Conservation (phyloP, 2,888 invertebrate species). For the Mimas tiliae region DNA sequence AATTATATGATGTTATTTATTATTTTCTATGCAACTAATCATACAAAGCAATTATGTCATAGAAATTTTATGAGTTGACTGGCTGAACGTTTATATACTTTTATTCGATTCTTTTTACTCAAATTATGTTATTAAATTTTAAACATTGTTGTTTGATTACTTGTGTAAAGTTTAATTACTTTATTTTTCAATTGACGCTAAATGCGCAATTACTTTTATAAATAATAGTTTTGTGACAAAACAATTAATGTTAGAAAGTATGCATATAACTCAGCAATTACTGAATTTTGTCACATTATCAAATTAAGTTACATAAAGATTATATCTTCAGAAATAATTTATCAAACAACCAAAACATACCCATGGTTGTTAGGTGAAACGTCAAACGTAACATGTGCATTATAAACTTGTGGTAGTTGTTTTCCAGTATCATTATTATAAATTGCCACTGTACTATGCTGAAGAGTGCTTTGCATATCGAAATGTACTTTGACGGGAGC, state of each 20-base stretch:
- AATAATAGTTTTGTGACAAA: background rate
- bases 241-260: background rate
- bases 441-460: conserved; percentile 56
- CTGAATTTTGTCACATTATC: background rate
- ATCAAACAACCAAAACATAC: conserved; percentile 44
- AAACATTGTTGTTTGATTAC: background rate
- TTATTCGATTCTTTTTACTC: background rate
- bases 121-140: background rate
- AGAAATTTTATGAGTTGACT: too few relatives aligned
- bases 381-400: conserved; percentile 65
- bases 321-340: background rate
- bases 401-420: conserved; percentile 62
- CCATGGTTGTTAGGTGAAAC: conserved; percentile 63
- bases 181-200: background rate
- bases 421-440: conserved; percentile 67
- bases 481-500: conserved; percentile 68
- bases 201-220: background rate
- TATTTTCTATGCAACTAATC: too few relatives aligned
- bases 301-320: background rate
- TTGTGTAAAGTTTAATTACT: background rate
- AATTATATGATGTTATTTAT: too few relatives aligned
- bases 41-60: background rate
- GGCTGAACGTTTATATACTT: background rate
- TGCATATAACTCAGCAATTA: background rate
- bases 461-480: conserved; percentile 59